Evolutionary conservation across 2,888 invertebrate species (phyloP), one percentile per base, ranked within the genome.

Genomic region (Odontomyia ornata): DNA sequence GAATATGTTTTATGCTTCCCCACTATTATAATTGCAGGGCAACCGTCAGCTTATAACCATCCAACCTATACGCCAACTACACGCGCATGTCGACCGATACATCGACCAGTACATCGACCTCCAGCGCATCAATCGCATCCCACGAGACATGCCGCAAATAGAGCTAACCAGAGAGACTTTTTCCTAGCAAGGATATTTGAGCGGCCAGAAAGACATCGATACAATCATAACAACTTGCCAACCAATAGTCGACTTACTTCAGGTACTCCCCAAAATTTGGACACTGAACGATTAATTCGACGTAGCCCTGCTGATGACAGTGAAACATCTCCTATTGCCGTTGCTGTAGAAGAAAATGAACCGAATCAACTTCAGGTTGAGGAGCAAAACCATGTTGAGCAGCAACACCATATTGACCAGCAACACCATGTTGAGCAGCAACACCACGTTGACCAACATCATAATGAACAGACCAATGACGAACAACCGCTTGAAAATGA

Each of bases 131-230:
- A 25, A 47, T 3, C 23, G 15, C 73, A 57, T 9, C 60, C 73
- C 21, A 60, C 36, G 13, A 56, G 73, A 18, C 60, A 73, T n/a
- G 57, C 57, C 1, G 25, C 57, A 1, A 60, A n/a, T 36, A 27
- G 73, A 15, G 60, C 73, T n/a, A 25, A 73, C 36, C 73, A 73
- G 57, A 30, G 73, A 3, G 60, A 73, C 21, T 73, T 73, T 60
- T 27, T 57, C 1, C 43, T 73, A 36, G 30, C 73, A 9, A 30
- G 73, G 13, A 36, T 73, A n/a, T 73, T 73, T 23, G 73, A 73
- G 43, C n/a, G 73, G 15, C 73, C 73, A 11, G 73, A 73, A 43
- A 28, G 73, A 15, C 73, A 23, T 36, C 73, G 23, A 23, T 72
- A 72, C 52, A 56, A 27, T 27, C 27, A 28, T 18, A 57, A 30